phyloP scores from a whole-genome alignment of 2,888 invertebrate species.

The Autographa pulchrina region DNA sequence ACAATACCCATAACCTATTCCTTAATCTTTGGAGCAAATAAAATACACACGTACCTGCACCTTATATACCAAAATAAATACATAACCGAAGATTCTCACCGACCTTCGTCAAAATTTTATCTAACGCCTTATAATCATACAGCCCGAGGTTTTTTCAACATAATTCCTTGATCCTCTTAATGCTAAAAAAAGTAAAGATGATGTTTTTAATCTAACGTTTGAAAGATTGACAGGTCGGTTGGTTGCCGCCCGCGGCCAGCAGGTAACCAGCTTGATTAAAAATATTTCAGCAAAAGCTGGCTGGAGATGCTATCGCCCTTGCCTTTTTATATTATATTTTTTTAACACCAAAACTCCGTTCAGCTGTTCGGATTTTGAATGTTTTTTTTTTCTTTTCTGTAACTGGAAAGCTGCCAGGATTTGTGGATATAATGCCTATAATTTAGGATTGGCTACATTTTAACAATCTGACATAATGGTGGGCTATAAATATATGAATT shows the following conservation, averaged over 20 bases:
- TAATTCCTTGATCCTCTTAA: slow-evolving; percentile 87
- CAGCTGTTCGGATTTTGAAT: slow-evolving; percentile 51
- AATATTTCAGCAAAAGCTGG: slow-evolving; percentile 85
- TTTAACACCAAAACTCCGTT: slow-evolving; percentile 48
- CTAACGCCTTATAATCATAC: slow-evolving; percentile 87
- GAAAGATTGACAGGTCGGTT: slow-evolving; percentile 89
- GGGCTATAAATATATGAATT: no score
- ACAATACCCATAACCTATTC: slow-evolving; percentile 12
- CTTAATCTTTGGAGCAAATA: slow-evolving; percentile 32
- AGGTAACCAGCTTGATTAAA: slow-evolving; percentile 89
- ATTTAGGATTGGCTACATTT: background rate
- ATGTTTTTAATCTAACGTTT: slow-evolving; percentile 88
- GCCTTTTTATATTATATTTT: slow-evolving; percentile 62
- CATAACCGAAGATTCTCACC: slow-evolving; percentile 71
- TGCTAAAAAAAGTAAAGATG: slow-evolving; percentile 86
- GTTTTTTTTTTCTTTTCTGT: slow-evolving; percentile 25
- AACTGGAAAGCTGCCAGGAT: slow-evolving; percentile 32
- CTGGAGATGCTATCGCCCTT: slow-evolving; percentile 71
- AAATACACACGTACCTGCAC: slow-evolving; percentile 47
- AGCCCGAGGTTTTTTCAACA: slow-evolving; percentile 68
- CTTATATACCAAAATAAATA: slow-evolving; percentile 60
- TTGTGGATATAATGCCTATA: background rate
- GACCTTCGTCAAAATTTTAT: slow-evolving; percentile 89
- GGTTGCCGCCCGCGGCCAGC: slow-evolving; percentile 77
- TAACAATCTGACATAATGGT: background rate